Conservation (phyloP, 2,797 vertebrate species). For the Decapterus maruadsi region DNA sequence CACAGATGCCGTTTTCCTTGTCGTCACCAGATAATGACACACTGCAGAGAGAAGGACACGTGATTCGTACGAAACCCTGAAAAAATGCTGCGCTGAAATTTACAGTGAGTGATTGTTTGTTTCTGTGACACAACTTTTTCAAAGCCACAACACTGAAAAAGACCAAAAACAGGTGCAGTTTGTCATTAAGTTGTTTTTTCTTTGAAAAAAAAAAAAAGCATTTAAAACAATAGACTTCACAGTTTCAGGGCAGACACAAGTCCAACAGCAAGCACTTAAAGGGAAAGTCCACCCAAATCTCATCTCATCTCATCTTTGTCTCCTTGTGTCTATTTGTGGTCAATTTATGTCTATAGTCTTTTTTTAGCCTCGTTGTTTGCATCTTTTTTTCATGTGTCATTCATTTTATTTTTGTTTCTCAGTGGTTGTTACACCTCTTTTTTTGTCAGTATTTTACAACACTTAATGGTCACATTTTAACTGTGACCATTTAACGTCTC, state of each 20-base stretch:
- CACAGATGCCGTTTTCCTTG: constrained; percentile 6
- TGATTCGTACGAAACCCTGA: constrained; percentile 8
- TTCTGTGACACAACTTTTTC: constrained; percentile 31
- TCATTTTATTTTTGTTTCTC: neutral
- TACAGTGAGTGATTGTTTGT: constrained; percentile 21
- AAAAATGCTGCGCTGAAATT: constrained; percentile 28
- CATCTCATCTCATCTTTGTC: no score
- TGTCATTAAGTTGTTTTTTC: neutral
- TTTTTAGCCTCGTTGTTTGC: no score
- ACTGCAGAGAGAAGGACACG: constrained; percentile 26
- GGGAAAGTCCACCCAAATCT: constrained; percentile 32
- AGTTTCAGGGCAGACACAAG: constrained; percentile 40
- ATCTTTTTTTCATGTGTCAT: no score
- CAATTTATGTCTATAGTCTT: no score
- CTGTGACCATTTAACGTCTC: neutral
- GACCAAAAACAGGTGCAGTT: constrained; percentile 32
- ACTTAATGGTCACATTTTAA: no score
- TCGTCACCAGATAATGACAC: constrained; percentile 19
- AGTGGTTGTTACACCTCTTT: neutral
- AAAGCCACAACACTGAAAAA: constrained; percentile 48
- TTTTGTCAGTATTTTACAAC: neutral
- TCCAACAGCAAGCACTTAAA: constrained; percentile 22
- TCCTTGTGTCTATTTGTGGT: no score
- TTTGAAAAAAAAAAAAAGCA: neutral
- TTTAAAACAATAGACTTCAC: constrained; percentile 40